phyloP scores from a whole-genome alignment of 53 echinoderm and acorn worm species.

The Paracentrotus lividus region DNA sequence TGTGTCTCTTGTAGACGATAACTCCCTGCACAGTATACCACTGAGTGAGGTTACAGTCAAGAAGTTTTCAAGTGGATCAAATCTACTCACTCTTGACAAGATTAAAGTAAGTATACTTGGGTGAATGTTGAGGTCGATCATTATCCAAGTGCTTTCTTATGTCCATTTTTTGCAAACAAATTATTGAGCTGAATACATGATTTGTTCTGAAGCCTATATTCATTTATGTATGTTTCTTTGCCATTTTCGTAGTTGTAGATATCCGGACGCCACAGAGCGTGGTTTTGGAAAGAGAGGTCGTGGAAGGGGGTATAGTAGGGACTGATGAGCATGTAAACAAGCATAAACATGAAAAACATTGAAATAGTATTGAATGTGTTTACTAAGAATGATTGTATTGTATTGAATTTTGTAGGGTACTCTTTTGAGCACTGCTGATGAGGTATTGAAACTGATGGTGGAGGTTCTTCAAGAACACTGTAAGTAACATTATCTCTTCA shows the following conservation, averaged over 20 bases:
- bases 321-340: no score
- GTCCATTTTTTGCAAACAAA: no score
- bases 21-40: slow-evolving; percentile 86
- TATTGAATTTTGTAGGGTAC: slow-evolving; percentile 77
- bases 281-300: no score
- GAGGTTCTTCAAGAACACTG: slow-evolving; percentile 93
- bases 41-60: slow-evolving; percentile 86
- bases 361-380: no score
- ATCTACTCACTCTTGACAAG: slow-evolving; percentile 85
- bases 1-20: slow-evolving; percentile 69
- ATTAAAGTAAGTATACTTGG: slow-evolving; percentile 81
- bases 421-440: slow-evolving; percentile 85
- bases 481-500: slow-evolving; percentile 36
- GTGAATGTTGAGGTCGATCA: background rate
- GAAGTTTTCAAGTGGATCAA: slow-evolving; percentile 87
- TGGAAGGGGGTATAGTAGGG: no score
- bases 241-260: no score
- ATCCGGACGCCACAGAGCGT: no score
- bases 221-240: no score
- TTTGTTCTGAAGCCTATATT: no score
- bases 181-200: no score
- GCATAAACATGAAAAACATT: no score
- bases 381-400: background rate
- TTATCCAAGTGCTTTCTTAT: no score
- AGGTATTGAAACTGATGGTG: slow-evolving; percentile 85